Conservation (phyloP, 1,140 invertebrate species). For the Rhyzopertha dominica region DNA sequence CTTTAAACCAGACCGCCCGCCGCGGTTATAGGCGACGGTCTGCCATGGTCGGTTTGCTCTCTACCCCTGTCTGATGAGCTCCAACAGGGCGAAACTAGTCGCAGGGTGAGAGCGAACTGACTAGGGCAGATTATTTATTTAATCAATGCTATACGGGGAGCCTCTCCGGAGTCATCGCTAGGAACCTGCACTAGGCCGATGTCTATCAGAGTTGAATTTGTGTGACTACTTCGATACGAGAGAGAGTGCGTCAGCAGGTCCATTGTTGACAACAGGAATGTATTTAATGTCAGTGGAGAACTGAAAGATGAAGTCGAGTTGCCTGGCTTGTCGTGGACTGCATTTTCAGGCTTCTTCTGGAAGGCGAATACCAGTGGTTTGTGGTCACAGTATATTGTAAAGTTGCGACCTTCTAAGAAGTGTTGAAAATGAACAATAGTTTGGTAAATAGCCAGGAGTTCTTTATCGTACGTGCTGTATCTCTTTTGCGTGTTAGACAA, state of each 20-base stretch:
- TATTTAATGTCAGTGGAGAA: constrained; percentile 32
- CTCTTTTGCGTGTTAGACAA: constrained; percentile 35
- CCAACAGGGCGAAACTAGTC: no score
- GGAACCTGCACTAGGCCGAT: no score
- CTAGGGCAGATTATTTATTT: no score
- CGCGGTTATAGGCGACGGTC: no score
- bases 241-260: constrained; percentile 32
- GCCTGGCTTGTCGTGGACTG: constrained; percentile 25
- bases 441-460: constrained; percentile 48
- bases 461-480: constrained; percentile 45
- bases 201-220: no score
- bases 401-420: constrained; percentile 27
- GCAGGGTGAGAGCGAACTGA: no score
- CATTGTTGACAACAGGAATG: no score
- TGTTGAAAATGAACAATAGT: constrained; percentile 32
- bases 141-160: no score
- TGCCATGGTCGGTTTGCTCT: no score
- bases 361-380: constrained; percentile 40
- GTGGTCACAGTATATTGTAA: constrained; percentile 41
- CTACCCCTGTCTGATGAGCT: no score
- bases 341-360: constrained; percentile 24
- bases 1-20: no score
- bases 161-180: no score
- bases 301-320: constrained; percentile 33
- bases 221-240: constrained; percentile 22